These are phyloP conservation scores for Xylocopa sonorina DNA, from an alignment of 1,140 invertebrate genomes.

Conservation along the genomic window DNA sequence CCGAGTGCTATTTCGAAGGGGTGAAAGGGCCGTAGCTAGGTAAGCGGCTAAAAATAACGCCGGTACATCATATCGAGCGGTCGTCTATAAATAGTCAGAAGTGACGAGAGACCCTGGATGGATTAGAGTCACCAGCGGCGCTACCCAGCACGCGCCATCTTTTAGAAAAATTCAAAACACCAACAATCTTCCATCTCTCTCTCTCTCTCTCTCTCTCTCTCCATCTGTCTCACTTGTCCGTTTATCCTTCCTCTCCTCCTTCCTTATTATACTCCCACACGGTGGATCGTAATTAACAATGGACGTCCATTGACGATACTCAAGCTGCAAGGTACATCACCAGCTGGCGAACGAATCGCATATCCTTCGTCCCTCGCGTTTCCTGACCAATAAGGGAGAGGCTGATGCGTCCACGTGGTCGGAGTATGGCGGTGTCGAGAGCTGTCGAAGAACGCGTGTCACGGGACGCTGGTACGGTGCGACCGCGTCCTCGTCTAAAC, in stretches of 20 bases:
- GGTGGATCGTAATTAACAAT: slow-evolving; percentile 8
- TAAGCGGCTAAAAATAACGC: slow-evolving; percentile 77
- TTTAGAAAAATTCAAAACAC: slow-evolving; percentile 52
- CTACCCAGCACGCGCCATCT: slow-evolving; percentile 47
- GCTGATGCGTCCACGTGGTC: too few species aligned
- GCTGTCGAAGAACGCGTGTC: too few species aligned
- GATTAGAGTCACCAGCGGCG: slow-evolving; percentile 64
- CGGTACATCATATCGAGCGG: slow-evolving; percentile 81
- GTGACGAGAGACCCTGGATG: slow-evolving; percentile 68
- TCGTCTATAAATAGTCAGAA: slow-evolving; percentile 77
- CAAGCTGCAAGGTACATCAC: neutral
- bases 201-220: neutral
- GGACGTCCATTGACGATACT: neutral
- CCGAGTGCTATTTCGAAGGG: slow-evolving; percentile 53
- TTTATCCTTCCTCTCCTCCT: neutral
- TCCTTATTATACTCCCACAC: neutral
- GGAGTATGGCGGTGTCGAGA: too few species aligned
- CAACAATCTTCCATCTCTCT: neutral
- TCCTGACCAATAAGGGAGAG: too few species aligned
- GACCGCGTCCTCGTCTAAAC: neutral
- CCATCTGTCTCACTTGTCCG: too few species aligned
- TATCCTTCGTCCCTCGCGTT: too few species aligned
- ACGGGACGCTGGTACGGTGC: too few species aligned
- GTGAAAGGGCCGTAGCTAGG: slow-evolving; percentile 65
- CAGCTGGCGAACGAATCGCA: neutral